phyloP scores from a whole-genome alignment of 2,888 invertebrate species.

The Tachina fera region DNA sequence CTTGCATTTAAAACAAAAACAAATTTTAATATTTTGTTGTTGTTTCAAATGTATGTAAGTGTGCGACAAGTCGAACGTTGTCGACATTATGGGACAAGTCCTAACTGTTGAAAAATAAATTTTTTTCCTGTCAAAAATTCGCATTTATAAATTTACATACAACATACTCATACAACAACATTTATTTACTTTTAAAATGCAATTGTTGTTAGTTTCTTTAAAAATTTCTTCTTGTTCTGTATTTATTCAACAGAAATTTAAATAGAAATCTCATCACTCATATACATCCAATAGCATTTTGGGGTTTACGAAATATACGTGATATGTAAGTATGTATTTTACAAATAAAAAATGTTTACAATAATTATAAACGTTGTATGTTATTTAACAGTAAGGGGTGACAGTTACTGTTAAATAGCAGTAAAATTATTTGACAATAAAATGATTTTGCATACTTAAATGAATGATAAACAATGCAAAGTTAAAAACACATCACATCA shows the following conservation, averaged over 20 bases:
- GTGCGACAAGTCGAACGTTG: too few relatives aligned
- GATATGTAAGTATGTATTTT: conserved; percentile 84
- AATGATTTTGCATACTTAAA: conserved; percentile 18
- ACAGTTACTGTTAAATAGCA: conserved; percentile 19
- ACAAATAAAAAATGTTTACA: neutral
- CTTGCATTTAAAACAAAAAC: too few relatives aligned
- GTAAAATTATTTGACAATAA: conserved; percentile 9
- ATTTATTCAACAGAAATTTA: conserved; percentile 76
- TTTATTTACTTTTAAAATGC: neutral
- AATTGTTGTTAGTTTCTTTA: neutral
- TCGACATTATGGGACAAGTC: too few relatives aligned
- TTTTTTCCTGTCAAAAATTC: too few relatives aligned
- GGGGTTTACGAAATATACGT: conserved; percentile 81
- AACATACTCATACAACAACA: too few relatives aligned
- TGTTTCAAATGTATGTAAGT: too few relatives aligned
- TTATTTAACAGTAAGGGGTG: neutral
- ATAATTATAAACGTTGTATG: neutral
- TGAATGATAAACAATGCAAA: conserved; percentile 22
- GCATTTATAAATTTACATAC: too few relatives aligned
- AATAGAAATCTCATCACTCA: conserved; percentile 82
- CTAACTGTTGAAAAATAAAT: too few relatives aligned
- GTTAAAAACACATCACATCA: neutral
- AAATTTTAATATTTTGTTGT: too few relatives aligned
- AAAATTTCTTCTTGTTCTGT: neutral
- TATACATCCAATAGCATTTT: conserved; percentile 83